Evolutionary conservation across 2,888 invertebrate genomes (phyloP).

Genomic region (Thera britannica): DNA sequence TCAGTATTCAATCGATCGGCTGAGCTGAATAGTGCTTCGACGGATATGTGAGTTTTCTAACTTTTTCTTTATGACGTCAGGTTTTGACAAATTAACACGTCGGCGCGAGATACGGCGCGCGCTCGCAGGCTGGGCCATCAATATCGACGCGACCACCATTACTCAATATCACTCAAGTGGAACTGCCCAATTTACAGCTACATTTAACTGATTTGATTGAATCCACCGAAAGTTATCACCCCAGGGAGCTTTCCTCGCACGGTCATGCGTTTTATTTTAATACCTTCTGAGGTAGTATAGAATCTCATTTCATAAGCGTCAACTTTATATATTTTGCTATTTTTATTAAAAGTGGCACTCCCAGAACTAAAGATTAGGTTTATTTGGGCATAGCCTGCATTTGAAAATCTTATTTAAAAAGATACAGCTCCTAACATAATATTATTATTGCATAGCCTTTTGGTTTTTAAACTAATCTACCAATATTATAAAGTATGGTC

Average conservation of each 20-base stretch:
- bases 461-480: constrained; percentile 3
- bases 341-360: too few relatives aligned
- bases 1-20: constrained; percentile 37
- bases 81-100: constrained; percentile 79
- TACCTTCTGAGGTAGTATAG: constrained; percentile 22
- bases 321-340: not conserved
- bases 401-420: not conserved
- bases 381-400: not conserved
- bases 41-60: constrained; percentile 55
- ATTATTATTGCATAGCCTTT: not conserved
- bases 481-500: constrained; percentile 5
- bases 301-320: not conserved
- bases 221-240: constrained; percentile 73
- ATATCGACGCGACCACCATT: constrained; percentile 75
- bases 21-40: constrained; percentile 35
- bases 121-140: constrained; percentile 68
- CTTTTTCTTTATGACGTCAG: constrained; percentile 71
- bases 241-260: constrained; percentile 46
- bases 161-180: constrained; percentile 81
- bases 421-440: not conserved
- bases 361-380: not conserved
- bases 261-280: constrained; percentile 43
- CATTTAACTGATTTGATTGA: constrained; percentile 83
- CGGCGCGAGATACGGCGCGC: constrained; percentile 67
- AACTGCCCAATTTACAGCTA: constrained; percentile 82